Base-by-base conservation (phyloP, 2,888 invertebrate species). In the Steromphala cineraria region DNA sequence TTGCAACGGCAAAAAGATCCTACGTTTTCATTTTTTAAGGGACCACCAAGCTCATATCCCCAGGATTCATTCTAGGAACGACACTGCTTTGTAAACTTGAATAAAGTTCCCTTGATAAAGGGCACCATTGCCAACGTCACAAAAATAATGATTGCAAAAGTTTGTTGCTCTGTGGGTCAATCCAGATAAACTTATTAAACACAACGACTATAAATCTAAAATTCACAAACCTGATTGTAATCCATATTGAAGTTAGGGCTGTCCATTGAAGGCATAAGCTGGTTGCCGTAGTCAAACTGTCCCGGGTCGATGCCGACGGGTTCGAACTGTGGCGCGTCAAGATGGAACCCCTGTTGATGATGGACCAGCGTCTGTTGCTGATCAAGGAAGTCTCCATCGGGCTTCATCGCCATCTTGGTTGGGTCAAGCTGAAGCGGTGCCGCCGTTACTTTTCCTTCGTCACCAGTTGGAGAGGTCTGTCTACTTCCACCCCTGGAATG, bases 391-490 rank as follows among this genome's bases (percentile, higher is more conserved):
- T 90, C 90, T 4, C 81, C 82, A n/a, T 88, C 90, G 7, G 82
- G 75, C 56, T 85, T 85, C 55, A 80, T 55, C 13, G 77, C 78
- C 62, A 85, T 79, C 76, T 85, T 85, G 28, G 79, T 83, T 52
- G 83, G 83, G 55, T 87, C 85, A 80, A 88, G 84, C 75, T 86
- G 85, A 67, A 85, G 84, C n/a, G 81, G 82, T 2, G 82, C 75
- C 24, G 82, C 81, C 36, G 80, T 79, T 0, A 74, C 67, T 67
- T 86, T 86, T 81, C 95, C 94, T 82, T 97, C 97, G 90, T 97
- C 97, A 94, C 97, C 97, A 19, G 97, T 97, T 76, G 98, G 98
- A 67, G 98, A 98, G 84, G 97, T 97, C 94, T 98, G 98, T 90
- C 97, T 96, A 91, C 98, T 97, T 79, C 97, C 97, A 56, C 97